Percentiles rank a stretch among this genome's conserved stretches.
phyloP scores from a whole-genome alignment of 2,888 invertebrate genomes.

The Tortrix viridana region DNA sequence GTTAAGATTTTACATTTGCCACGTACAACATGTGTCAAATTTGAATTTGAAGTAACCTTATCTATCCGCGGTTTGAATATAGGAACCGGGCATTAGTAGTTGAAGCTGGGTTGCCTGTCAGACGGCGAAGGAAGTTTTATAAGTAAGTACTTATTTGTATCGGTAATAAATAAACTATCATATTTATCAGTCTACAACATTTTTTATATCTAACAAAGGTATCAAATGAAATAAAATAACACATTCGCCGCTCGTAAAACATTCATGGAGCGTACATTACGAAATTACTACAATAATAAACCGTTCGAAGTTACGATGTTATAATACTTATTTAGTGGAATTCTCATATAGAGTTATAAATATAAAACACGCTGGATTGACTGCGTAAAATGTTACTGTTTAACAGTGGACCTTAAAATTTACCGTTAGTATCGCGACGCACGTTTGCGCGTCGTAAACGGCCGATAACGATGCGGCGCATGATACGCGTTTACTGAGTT shows the following conservation, averaged over 20 bases:
- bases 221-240: slow-evolving; percentile 1
- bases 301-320: not conserved
- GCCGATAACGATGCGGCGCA: slow-evolving; percentile 26
- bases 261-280: slow-evolving; percentile 1
- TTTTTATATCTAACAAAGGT: not conserved
- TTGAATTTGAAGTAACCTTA: no score
- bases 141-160: no score
- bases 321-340: slow-evolving; percentile 1
- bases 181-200: not conserved
- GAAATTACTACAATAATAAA: not conserved
- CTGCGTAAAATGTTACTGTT: slow-evolving; percentile 29
- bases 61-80: no score
- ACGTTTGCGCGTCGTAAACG: slow-evolving; percentile 30
- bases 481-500: slow-evolving; percentile 32
- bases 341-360: slow-evolving; percentile 19
- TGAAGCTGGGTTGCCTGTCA: no score
- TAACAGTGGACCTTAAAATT: slow-evolving; percentile 34
- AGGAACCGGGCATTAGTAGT: no score
- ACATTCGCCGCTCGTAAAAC: slow-evolving; percentile 6
- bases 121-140: no score
- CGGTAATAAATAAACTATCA: no score
- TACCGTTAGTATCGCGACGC: slow-evolving; percentile 31
- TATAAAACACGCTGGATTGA: slow-evolving; percentile 19
- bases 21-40: no score
- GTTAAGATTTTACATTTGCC: no score